Conservation (phyloP, 2,797 vertebrate genomes). For the Salarias fasciatus region DNA sequence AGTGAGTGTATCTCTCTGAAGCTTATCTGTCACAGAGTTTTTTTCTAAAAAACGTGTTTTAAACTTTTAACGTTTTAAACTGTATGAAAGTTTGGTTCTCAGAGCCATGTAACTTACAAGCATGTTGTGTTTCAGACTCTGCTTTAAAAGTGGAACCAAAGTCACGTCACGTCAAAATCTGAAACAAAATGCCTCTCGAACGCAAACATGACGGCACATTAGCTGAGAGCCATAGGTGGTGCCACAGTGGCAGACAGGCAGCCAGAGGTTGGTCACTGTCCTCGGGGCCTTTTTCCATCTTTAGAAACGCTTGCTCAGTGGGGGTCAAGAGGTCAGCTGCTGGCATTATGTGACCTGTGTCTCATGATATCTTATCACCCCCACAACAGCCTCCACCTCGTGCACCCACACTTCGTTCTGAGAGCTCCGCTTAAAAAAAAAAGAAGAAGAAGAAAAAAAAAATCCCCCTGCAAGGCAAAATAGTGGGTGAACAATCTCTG, state of each 20-base stretch:
- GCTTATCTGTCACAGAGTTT: neutral
- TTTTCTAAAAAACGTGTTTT: no score
- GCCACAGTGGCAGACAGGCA: conserved; percentile 10
- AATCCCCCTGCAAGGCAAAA: conserved; percentile 36
- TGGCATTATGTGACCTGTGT: conserved; percentile 59
- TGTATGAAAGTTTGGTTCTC: no score
- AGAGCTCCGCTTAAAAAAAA: conserved; percentile 28
- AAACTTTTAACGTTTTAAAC: no score
- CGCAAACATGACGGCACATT: conserved; percentile 8
- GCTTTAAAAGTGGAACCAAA: no score
- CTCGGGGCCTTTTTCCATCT: conserved; percentile 50
- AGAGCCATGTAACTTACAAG: no score
- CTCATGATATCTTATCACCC: conserved; percentile 42
- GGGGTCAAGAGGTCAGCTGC: conserved; percentile 58
- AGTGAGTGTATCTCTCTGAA: neutral
- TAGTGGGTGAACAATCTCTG: conserved; percentile 21
- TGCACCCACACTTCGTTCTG: conserved; percentile 11
- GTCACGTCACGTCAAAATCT: no score
- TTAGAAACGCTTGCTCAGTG: conserved; percentile 53
- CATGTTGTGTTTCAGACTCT: no score
- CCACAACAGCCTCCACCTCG: conserved; percentile 8
- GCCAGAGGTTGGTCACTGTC: conserved; percentile 26
- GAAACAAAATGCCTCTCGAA: neutral
- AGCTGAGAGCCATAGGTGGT: conserved; percentile 13
- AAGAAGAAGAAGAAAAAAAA: neutral